Evolutionary conservation across 2,113 vertebrate genomes (phyloP).

Genomic region (Chelonoidis abingdonii): DNA sequence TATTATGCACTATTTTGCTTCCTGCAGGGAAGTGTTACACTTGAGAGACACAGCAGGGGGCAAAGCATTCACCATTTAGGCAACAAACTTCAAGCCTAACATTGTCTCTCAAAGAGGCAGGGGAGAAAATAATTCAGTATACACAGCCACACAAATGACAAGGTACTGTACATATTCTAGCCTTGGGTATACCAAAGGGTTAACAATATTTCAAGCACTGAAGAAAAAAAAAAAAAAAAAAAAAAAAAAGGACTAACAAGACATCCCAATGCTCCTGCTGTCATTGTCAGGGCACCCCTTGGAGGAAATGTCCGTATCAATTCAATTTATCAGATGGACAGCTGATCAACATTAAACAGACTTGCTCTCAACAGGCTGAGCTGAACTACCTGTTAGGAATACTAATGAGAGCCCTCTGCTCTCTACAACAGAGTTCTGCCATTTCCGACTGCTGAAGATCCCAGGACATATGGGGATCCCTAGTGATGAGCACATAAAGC

Average conservation of each 20-base stretch:
- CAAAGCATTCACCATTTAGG: background rate
- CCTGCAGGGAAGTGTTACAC: background rate
- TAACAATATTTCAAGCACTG: slow-evolving; percentile 68
- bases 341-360: slow-evolving; percentile 85
- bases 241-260: slow-evolving; percentile 74
- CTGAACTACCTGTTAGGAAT: slow-evolving; percentile 80
- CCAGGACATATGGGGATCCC: slow-evolving; percentile 85
- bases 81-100: background rate
- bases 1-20: background rate
- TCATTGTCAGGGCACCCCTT: slow-evolving; percentile 77
- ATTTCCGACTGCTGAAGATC: slow-evolving; percentile 73
- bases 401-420: slow-evolving; percentile 81
- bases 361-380: slow-evolving; percentile 82
- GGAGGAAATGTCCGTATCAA: slow-evolving; percentile 78
- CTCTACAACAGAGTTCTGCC: slow-evolving; percentile 67
- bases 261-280: slow-evolving; percentile 74
- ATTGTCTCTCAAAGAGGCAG: slow-evolving; percentile 3
- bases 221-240: background rate
- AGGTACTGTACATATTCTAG: background rate
- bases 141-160: background rate
- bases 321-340: slow-evolving; percentile 82
- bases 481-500: slow-evolving; percentile 82
- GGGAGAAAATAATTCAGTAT: background rate
- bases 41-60: background rate
- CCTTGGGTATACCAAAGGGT: slow-evolving; percentile 66